A percentile compares a stretch with the other conserved stretches of the same genome.
These are phyloP conservation scores for Salmo trutta DNA, from an alignment of 2,797 vertebrate genomes.

Conservation along the genomic window DNA sequence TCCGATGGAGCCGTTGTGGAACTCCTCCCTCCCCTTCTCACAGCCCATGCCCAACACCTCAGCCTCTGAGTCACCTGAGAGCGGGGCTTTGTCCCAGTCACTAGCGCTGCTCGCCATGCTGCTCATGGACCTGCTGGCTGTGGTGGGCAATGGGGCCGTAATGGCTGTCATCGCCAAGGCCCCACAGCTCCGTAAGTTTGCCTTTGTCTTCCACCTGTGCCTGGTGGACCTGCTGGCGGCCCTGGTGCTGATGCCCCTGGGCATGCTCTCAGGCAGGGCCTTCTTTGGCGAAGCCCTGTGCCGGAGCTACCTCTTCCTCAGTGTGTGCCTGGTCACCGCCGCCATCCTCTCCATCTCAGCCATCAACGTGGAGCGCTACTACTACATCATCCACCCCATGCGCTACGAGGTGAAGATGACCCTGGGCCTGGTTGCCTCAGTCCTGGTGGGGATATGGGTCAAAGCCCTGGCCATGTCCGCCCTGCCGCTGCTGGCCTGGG, in stretches of 20 bases:
- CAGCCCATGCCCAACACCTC: conserved; percentile 77
- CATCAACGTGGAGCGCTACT: conserved; percentile 97
- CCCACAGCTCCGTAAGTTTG: conserved; percentile 93
- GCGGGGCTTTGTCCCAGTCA: conserved; percentile 81
- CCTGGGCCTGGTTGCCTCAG: conserved; percentile 86
- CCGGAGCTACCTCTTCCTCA: conserved; percentile 93
- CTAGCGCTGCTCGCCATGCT: conserved; percentile 94
- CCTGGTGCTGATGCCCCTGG: conserved; percentile 94
- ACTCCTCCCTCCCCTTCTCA: conserved; percentile 76
- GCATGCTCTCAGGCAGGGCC: conserved; percentile 89
- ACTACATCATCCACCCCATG: conserved; percentile 97
- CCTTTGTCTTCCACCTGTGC: conserved; percentile 98
- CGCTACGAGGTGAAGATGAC: conserved; percentile 98
- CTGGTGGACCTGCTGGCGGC: conserved; percentile 96
- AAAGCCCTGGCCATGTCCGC: conserved; percentile 93
- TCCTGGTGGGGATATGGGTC: conserved; percentile 93
- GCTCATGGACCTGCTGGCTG: conserved; percentile 90
- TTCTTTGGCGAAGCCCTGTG: conserved; percentile 91
- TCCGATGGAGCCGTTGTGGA: conserved; percentile 92
- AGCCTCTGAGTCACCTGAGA: conserved; percentile 72
- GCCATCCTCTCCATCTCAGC: conserved; percentile 97
- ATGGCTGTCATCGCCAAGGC: conserved; percentile 96
- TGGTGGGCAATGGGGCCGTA: conserved; percentile 91
- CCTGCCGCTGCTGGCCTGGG: conserved; percentile 88
- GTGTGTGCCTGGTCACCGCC: conserved; percentile 92